phyloP scores from a whole-genome alignment of 2,113 vertebrate species.

The Platycercus adscitus region DNA sequence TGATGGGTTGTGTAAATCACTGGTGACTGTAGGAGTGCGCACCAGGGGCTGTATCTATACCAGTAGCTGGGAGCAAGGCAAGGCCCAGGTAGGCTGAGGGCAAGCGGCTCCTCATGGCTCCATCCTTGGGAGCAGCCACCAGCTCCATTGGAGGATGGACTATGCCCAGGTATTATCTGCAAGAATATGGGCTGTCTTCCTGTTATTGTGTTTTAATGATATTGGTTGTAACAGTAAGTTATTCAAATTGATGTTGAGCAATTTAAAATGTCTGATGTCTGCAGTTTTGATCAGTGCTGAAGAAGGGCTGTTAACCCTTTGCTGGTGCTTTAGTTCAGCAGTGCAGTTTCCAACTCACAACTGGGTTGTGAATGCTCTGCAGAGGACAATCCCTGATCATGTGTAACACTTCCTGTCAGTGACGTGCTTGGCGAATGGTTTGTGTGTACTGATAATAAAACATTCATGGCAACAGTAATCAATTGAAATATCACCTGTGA shows the following conservation, averaged over 20 bases:
- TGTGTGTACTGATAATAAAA: neutral
- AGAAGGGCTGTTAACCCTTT: neutral
- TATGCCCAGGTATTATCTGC: neutral
- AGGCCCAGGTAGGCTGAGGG: neutral
- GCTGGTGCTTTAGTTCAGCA: neutral
- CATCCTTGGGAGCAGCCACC: neutral
- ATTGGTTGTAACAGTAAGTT: neutral
- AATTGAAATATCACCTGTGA: neutral
- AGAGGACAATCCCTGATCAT: neutral
- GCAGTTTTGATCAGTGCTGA: neutral
- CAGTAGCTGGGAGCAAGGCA: neutral
- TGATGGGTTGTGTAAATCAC: neutral
- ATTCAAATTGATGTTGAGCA: neutral
- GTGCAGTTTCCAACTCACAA: neutral
- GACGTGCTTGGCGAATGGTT: accelerated
- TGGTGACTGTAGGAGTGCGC: neutral
- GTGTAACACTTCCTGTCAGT: neutral
- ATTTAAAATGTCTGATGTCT: neutral
- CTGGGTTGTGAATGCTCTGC: accelerated
- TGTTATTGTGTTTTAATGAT: neutral
- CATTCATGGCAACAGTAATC: neutral
- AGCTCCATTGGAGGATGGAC: neutral
- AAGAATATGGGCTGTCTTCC: neutral
- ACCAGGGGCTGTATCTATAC: neutral
- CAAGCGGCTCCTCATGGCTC: neutral